Evolutionary conservation across 2,888 invertebrate genomes (phyloP), one percentile per base, ranked within the genome.

Genomic region (Desoria tigrina): DNA sequence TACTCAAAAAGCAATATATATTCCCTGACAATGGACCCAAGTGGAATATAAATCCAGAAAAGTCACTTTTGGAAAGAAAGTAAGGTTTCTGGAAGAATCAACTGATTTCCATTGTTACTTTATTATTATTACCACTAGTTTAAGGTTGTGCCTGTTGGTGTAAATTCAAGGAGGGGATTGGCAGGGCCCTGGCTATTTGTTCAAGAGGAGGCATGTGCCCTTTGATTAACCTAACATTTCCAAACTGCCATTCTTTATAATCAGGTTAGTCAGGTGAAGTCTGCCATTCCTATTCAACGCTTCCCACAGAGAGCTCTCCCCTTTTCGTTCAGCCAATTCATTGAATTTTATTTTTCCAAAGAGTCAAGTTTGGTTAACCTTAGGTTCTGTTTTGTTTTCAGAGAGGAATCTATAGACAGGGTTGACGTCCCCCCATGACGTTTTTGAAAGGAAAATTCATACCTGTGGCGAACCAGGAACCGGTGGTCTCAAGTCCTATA

Each of bases 201-300:
- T 70, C 68, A 72, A 74, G 65, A 59, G 72, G 57, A 66, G 74
- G 74, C 72, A 70, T 74, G 74, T 74, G 74, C 73, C 68, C 71
- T 63, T 73, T 68, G 67, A 70, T 70, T 67, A 70, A 68, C 67
- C 65, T 65, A 50, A 58, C 63, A 66, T 61, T 69, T 59, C 55
- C 65, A 42, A 62, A 59, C 58, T 51, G 58, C 42, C 63, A 58
- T 57, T 59, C 50, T 50, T 59, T 37, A 49, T 57, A 49, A 56
- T 56, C 56, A 57, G 37, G 39, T 63, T 63, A 57, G 61, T 61
- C 51, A 61, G 32, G 61, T 57, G 57, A 57, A 57, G 57, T 57
- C 57, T 57, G 57, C 55, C 55, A 55, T 4, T 3, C 21, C 57
- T 57, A 42, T 57, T 57, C 37, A 57, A 23, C 26, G 23, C 57